Conservation (phyloP, 2,113 vertebrate species). For the Tenebrosternarchus preto region DNA sequence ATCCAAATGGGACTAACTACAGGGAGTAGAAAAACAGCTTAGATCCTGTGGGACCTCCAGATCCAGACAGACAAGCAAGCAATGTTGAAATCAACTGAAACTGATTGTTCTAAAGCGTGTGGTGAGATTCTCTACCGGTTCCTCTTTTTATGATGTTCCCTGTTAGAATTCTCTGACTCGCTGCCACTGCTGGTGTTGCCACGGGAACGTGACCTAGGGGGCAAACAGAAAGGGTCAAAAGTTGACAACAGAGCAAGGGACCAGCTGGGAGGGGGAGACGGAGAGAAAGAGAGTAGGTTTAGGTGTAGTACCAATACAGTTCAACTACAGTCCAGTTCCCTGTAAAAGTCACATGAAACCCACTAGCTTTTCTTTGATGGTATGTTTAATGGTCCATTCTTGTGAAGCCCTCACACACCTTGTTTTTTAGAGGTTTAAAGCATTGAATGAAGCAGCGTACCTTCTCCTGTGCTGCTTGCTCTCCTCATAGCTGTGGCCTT, state of each 20-base stretch:
- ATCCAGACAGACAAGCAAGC: no score
- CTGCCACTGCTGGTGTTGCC: constrained; percentile 90
- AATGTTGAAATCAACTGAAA: no score
- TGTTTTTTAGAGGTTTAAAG: background rate
- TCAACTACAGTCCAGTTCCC: no score
- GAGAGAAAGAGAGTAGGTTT: background rate
- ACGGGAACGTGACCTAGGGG: constrained; percentile 82
- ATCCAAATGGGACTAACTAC: no score
- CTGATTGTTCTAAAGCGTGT: background rate
- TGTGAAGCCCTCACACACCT: background rate
- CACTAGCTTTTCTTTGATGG: no score
- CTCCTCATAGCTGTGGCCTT: constrained; percentile 78
- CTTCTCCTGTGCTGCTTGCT: constrained; percentile 80
- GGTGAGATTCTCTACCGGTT: constrained; percentile 73
- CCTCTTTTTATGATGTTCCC: constrained; percentile 85
- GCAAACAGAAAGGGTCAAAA: constrained; percentile 43
- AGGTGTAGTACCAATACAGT: background rate
- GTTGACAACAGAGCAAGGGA: constrained; percentile 9
- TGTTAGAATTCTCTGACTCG: constrained; percentile 85
- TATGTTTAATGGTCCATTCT: no score
- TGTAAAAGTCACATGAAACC: no score
- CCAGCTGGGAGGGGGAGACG: no score
- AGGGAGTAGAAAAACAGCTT: background rate
- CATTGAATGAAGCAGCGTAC: constrained; percentile 56
- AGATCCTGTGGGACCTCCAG: no score